These are phyloP conservation scores for mouse (Mus musculus) DNA, from an alignment of 2,113 vertebrate genomes.

Conservation along the genomic window DNA sequence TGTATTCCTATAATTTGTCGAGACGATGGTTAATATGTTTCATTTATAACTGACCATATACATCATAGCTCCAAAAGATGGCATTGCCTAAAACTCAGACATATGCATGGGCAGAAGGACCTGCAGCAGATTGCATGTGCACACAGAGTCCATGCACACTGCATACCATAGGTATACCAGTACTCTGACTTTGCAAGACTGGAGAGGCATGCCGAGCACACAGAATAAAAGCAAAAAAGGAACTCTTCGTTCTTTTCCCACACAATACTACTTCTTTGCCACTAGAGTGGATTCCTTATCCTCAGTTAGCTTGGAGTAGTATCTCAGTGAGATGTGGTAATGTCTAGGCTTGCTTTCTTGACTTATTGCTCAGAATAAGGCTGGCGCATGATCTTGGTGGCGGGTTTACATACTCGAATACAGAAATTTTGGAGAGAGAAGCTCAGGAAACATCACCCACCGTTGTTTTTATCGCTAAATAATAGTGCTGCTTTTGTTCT, in stretches of 20 bases:
- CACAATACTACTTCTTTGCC: neutral
- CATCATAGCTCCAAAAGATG: neutral
- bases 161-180: neutral
- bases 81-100: neutral
- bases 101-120: neutral
- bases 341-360: neutral
- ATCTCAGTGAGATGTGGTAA: neutral
- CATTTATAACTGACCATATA: conserved; percentile 43
- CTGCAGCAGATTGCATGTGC: neutral
- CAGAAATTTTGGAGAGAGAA: conserved; percentile 12
- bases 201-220: neutral
- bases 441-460: neutral
- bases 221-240: neutral
- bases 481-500: neutral
- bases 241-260: neutral
- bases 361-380: neutral
- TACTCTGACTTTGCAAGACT: neutral
- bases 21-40: conserved; percentile 56
- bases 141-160: neutral
- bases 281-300: neutral
- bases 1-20: conserved; percentile 42
- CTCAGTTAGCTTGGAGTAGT: neutral
- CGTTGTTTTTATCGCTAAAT: too few species aligned
- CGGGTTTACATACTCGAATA: neutral
- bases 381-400: neutral